Base-by-base conservation (phyloP, 2,888 invertebrate genomes). In the Spatulosminthurus flaviceps region DNA sequence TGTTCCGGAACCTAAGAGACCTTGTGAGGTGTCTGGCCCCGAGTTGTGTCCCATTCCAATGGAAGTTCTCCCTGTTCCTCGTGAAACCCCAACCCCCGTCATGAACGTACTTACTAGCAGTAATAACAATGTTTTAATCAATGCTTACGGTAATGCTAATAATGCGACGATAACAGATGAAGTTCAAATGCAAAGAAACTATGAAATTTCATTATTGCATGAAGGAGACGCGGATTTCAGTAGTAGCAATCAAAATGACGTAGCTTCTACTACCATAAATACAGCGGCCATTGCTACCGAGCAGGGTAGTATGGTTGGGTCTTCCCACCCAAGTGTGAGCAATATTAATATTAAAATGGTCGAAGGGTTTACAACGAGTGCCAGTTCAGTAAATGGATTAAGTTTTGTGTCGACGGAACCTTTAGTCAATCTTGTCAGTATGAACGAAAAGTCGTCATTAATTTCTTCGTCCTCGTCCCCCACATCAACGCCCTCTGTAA, bases 1-100 rank as follows among this genome's bases (percentile, higher is more conserved):
- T 61, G 78, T 83, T 61, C 84, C 82, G 13, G 83, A 84, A 74
- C 79, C 83, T n/a, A 81, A 84, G 81, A 77, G 84, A 81, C 82
- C 82, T 64, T n/a, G 76, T 71, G 77, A 77, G 61, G 29, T 60
- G 34, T 0, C 75, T 64, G 74, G 79, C 26, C 42, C 43, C 11
- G 72, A 78, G n/a, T 13, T 64, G 1, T 71, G 64, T 41, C 71
- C 78, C 29, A 34, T 66, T 24, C 72, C 78, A 9, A 21, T 73
- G 43, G 67, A 78, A 43, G 61, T 73, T 22, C 43, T 67, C 0
- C 13, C 66, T 19, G 29, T 29, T 29, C 66, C 61, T 70, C 66
- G 64, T 64, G 76, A 51, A 73, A 43, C 26, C 22, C 71, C 66
- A 22, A 69, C 1, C 21, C 26, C 29, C 69, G 26, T 34, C 11